These are phyloP conservation scores for Aelia acuminata DNA, from an alignment of 2,888 invertebrate genomes.

Conservation along the genomic window DNA sequence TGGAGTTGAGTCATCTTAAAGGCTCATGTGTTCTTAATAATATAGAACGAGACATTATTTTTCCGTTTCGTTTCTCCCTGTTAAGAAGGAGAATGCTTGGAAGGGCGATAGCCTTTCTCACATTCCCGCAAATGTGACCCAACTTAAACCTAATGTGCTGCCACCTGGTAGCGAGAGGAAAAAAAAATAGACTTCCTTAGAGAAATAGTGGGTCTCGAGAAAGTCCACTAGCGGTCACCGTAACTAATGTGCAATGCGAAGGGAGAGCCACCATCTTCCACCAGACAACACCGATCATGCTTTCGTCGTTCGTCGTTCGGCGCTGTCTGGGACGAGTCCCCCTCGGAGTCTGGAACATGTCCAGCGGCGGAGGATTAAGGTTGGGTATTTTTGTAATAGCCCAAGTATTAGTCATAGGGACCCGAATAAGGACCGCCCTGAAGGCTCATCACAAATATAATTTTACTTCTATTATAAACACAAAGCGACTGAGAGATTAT, in stretches of 20 bases:
- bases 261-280: slow-evolving; percentile 21
- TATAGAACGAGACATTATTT: too few relatives aligned
- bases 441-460: not conserved
- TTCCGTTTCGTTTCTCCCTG: too few relatives aligned
- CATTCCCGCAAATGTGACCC: not conserved
- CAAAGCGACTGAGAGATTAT: not conserved
- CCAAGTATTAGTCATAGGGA: not conserved
- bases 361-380: not conserved
- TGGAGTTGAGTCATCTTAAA: too few relatives aligned
- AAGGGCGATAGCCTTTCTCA: not conserved
- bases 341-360: not conserved
- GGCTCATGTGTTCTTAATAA: too few relatives aligned
- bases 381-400: slow-evolving; percentile 1
- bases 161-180: not conserved
- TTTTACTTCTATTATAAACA: not conserved
- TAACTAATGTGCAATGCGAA: slow-evolving; percentile 38
- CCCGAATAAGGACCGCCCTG: not conserved
- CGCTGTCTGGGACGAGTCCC: too few relatives aligned
- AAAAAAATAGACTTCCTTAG: not conserved
- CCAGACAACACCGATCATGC: not conserved
- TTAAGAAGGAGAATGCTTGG: too few relatives aligned
- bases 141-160: not conserved
- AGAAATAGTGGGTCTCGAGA: slow-evolving; percentile 16
- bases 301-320: not conserved
- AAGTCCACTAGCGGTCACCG: slow-evolving; percentile 28